A percentile compares a stretch with the other conserved stretches of the same genome.
phyloP scores from a whole-genome alignment of 2,797 vertebrate genomes.

The Lithobates pipiens region DNA sequence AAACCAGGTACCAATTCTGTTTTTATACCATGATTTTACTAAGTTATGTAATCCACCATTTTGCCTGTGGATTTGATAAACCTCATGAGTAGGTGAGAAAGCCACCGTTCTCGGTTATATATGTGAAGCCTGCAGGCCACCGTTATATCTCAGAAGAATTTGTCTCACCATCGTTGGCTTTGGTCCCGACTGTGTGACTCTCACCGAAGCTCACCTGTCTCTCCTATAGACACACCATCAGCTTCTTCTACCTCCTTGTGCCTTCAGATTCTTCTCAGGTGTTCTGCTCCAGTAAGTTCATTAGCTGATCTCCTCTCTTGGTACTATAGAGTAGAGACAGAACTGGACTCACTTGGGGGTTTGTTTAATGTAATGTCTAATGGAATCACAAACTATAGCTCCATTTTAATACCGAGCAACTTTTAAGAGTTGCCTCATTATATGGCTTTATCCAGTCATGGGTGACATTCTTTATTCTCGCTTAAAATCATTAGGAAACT shows the following conservation, averaged over 20 bases:
- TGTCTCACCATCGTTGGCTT: no score
- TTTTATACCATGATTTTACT: no score
- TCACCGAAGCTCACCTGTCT: background rate
- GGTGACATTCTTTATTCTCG: background rate
- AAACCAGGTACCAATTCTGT: no score
- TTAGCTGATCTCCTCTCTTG: background rate
- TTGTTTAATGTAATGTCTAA: conserved; percentile 30
- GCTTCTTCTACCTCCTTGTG: background rate
- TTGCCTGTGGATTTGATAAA: no score
- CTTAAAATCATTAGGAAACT: background rate
- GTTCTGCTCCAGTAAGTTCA: conserved; percentile 18
- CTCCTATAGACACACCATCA: background rate
- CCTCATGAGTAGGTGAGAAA: no score
- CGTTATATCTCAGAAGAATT: no score
- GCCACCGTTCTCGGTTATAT: no score
- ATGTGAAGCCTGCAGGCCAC: no score
- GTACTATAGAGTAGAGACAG: conserved; percentile 14
- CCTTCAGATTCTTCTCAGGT: conserved; percentile 15
- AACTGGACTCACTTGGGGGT: conserved; percentile 23
- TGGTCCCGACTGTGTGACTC: background rate
- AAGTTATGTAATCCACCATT: no score
- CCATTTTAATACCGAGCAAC: conserved; percentile 19
- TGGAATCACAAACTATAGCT: conserved; percentile 21
- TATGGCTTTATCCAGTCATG: background rate
- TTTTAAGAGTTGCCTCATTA: conserved; percentile 13